phyloP scores from a whole-genome alignment of 2,113 vertebrate species.

The Chiloscyllium plagiosum region DNA sequence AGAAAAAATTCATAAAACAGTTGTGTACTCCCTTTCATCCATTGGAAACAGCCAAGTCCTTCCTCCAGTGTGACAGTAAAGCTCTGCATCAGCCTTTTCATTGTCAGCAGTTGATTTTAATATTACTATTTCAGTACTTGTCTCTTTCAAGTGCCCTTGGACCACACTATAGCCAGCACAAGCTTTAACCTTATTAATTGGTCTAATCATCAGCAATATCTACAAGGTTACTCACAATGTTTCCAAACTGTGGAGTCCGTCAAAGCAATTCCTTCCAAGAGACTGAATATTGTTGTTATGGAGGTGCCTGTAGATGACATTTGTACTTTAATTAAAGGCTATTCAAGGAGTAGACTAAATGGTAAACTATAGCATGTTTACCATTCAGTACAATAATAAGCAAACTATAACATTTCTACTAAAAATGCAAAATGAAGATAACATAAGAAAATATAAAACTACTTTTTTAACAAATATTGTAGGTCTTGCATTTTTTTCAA shows the following conservation, averaged over 20 bases:
- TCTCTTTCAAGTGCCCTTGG: not conserved
- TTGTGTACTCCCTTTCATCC: not conserved
- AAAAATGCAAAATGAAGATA: not conserved
- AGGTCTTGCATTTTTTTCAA: not conserved
- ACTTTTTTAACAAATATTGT: not conserved
- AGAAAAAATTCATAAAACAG: not conserved
- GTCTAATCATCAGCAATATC: constrained; percentile 21
- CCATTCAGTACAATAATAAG: not conserved
- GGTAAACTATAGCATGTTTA: not conserved
- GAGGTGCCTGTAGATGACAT: constrained; percentile 71
- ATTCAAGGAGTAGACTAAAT: not conserved
- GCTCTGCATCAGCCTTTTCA: not conserved
- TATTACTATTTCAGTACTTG: not conserved
- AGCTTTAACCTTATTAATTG: constrained; percentile 5
- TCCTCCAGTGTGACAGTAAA: not conserved
- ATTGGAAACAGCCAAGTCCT: not conserved
- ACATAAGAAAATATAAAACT: not conserved
- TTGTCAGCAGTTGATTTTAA: not conserved
- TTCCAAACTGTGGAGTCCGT: constrained; percentile 83
- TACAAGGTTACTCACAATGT: constrained; percentile 74
- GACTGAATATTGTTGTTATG: constrained; percentile 88
- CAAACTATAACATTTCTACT: not conserved
- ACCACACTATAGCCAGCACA: not conserved
- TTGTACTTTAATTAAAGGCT: not conserved
- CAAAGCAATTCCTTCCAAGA: constrained; percentile 78